A percentile compares a stretch with the other conserved stretches of the same genome.
Evolutionary conservation across 64 coral and sea anemone species (phyloP).

Genomic region (Porites lutea): DNA sequence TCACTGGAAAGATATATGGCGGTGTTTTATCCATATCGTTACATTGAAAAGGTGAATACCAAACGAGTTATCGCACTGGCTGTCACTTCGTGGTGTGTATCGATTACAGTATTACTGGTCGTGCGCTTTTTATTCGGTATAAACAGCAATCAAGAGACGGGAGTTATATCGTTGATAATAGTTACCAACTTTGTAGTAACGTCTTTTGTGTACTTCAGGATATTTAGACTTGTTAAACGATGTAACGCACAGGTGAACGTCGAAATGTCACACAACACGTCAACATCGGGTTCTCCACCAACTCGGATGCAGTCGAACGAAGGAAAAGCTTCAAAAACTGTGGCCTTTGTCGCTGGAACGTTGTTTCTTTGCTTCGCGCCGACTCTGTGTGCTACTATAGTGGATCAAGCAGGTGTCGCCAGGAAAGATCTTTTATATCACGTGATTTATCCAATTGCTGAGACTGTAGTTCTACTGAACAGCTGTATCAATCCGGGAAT

Average conservation of each 20-base stretch:
- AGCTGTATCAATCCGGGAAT: slow-evolving; percentile 40
- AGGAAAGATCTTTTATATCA: slow-evolving; percentile 37
- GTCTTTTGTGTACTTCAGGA: slow-evolving; percentile 39
- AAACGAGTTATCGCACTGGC: background rate
- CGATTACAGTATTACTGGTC: slow-evolving; percentile 7
- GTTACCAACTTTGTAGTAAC: slow-evolving; percentile 21
- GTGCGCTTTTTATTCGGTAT: slow-evolving; percentile 40
- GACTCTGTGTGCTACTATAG: background rate
- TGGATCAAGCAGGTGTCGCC: slow-evolving; percentile 25
- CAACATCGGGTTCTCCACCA: background rate
- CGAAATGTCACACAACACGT: background rate
- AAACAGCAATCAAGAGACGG: slow-evolving; percentile 43
- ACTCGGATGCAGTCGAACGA: background rate
- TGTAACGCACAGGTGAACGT: slow-evolving; percentile 16
- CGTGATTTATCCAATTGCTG: slow-evolving; percentile 55
- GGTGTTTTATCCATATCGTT: slow-evolving; percentile 63
- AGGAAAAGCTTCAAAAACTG: slow-evolving; percentile 45
- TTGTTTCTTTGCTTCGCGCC: slow-evolving; percentile 49
- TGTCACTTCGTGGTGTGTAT: background rate
- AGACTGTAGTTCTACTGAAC: slow-evolving; percentile 52
- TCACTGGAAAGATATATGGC: slow-evolving; percentile 51
- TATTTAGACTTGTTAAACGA: slow-evolving; percentile 30
- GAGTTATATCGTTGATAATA: slow-evolving; percentile 32
- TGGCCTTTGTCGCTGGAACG: slow-evolving; percentile 38
- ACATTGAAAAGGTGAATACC: background rate